Evolutionary conservation across 2,888 invertebrate species (phyloP), one percentile per base, ranked within the genome.

Genomic region (Platycheirus rosarum): DNA sequence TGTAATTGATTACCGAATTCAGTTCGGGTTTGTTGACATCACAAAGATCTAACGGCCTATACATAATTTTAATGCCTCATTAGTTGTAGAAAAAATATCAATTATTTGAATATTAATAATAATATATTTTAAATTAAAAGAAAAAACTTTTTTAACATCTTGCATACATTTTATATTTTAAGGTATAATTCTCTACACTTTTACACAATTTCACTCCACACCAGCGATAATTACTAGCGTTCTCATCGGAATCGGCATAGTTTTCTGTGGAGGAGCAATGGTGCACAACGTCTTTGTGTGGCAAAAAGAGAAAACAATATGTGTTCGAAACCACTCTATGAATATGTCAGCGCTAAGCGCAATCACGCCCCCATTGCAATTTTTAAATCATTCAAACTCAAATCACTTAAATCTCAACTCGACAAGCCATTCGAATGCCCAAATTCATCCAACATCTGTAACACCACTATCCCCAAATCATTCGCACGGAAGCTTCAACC

Each of bases 261-360:
- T 97, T 44, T 97, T 97, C 91, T 97, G 97, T 89, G 96, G 97
- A 85, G 95, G 96, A 87, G 97, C 97, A 18, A 96, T 97, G 94
- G 96, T 97, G 14, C 97, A 98, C 91, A 97, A 97, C 91, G 96
- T 97, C 11, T 97, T 97, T 90, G 95, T 97, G 55, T 98, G 97
- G 97, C 97, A 97, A 91, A 95, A 94, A 89, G 96, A 96, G 90
- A 96, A 96, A 91, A 96, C 96, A 0, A 96, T 95, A 86, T 93
- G 96, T 63, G 95, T 96, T 29, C 88, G 92, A 7, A 92, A 92
- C 77, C 84, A 84, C 44, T 79, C 78, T 0, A 55, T 79, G 23
- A 84, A 84, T 42, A 79, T 84, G 74, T 79, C 78, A 46, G 78
- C 66, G 62, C 62, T 40, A 57, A 85, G 48, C 20, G 75, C 75